A percentile compares a stretch with the other conserved stretches of the same genome.
phyloP scores from a whole-genome alignment of 1,140 invertebrate genomes.

The Drosophila tsacasi region DNA sequence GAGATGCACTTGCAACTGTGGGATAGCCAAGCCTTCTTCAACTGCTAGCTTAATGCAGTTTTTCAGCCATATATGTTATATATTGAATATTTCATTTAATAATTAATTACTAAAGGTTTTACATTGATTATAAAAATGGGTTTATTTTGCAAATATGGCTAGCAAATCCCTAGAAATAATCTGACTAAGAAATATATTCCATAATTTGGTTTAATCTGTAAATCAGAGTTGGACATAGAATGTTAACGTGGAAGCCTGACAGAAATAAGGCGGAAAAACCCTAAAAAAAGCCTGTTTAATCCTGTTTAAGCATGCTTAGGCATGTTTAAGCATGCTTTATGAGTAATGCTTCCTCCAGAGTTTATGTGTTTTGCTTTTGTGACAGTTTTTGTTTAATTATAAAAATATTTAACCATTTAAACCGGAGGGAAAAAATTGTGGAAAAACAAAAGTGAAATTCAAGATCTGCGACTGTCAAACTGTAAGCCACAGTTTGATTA shows the following conservation, averaged over 20 bases:
- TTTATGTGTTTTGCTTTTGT: not conserved
- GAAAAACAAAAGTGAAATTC: not conserved
- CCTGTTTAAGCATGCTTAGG: too few species aligned
- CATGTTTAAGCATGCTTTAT: not conserved
- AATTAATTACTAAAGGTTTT: not conserved
- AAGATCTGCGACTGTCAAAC: not conserved
- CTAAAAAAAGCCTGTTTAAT: not conserved
- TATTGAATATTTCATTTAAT: not conserved
- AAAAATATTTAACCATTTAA: not conserved
- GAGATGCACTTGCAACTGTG: not conserved
- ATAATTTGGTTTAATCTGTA: not conserved
- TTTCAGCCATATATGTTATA: not conserved
- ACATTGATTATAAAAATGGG: not conserved
- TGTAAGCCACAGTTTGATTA: not conserved
- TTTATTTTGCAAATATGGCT: not conserved
- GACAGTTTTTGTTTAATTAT: not conserved
- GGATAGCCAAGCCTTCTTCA: constrained; percentile 2
- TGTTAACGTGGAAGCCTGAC: not conserved
- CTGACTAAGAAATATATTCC: not conserved
- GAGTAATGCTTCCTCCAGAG: not conserved
- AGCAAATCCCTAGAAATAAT: not conserved
- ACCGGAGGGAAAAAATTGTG: not conserved
- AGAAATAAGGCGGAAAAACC: not conserved
- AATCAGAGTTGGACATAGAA: not conserved
- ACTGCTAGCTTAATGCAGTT: not conserved